A percentile compares a stretch with the other conserved stretches of the same genome.
These are phyloP conservation scores for Agelastica alni DNA, from an alignment of 2,888 invertebrate species.

Conservation along the genomic window DNA sequence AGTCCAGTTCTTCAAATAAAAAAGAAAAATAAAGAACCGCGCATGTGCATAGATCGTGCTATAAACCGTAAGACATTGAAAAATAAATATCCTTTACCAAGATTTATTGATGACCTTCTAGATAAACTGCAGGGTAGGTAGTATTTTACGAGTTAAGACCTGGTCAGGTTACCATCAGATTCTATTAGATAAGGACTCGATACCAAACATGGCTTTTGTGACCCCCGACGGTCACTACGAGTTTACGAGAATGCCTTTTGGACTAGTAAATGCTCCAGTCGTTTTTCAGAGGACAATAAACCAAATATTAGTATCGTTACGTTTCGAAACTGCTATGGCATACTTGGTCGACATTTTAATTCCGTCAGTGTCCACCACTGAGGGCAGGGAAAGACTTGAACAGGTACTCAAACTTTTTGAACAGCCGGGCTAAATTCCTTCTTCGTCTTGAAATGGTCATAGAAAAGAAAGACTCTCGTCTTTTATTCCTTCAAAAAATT, in stretches of 20 bases:
- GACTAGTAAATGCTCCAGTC: conserved; percentile 34
- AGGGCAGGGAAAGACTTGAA: not conserved
- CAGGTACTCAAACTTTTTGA: too few relatives aligned
- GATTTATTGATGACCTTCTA: conserved; percentile 46
- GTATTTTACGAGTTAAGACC: conserved; percentile 38
- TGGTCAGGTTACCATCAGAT: conserved; percentile 16
- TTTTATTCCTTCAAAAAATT: too few relatives aligned
- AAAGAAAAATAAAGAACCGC: conserved; percentile 27
- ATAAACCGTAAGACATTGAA: conserved; percentile 46
- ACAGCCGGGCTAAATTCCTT: not conserved
- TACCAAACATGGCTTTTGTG: conserved; percentile 44
- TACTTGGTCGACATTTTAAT: too few relatives aligned
- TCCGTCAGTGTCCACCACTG: too few relatives aligned
- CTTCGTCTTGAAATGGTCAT: too few relatives aligned
- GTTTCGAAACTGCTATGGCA: conserved; percentile 14
- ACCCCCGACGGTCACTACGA: conserved; percentile 49
- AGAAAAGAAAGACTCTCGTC: too few relatives aligned
- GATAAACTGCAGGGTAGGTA: conserved; percentile 37
- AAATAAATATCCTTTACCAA: conserved; percentile 45
- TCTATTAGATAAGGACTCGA: conserved; percentile 28
- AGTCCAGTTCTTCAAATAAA: not conserved
- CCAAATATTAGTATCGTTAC: conserved; percentile 26
- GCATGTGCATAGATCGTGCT: conserved; percentile 41
- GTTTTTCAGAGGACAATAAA: conserved; percentile 32
- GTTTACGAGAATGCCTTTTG: conserved; percentile 43